phyloP scores from a whole-genome alignment of 2,888 invertebrate genomes.

The Coleophora flavipennella region DNA sequence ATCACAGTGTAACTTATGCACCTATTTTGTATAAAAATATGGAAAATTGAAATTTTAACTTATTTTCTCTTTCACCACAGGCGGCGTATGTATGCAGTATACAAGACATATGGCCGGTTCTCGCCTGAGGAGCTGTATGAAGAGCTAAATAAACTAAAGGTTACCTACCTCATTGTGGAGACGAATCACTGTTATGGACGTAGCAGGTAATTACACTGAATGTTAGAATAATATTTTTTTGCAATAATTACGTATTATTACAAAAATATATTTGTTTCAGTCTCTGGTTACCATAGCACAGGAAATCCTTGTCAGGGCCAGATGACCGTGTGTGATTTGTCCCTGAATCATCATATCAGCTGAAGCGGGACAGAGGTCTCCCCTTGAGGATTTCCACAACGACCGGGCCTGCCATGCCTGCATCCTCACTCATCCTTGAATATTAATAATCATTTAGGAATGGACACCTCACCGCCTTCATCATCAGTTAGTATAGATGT shows the following conservation, averaged over 20 bases:
- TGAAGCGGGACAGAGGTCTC: no score
- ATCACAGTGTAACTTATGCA: no score
- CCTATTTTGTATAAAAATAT: no score
- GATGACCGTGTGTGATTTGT: no score
- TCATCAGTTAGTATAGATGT: not conserved
- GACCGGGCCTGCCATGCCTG: no score
- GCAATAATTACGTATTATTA: not conserved
- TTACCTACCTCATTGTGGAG: slow-evolving; percentile 83
- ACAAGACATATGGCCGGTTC: slow-evolving; percentile 85
- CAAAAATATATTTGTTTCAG: not conserved
- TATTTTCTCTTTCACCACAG: slow-evolving; percentile 47
- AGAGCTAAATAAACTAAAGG: slow-evolving; percentile 76
- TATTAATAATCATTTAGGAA: not conserved
- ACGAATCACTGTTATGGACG: slow-evolving; percentile 77
- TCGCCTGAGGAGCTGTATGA: slow-evolving; percentile 78
- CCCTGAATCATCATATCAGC: no score
- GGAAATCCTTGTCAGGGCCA: no score
- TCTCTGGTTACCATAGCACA: no score
- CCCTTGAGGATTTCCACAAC: no score
- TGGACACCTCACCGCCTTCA: not conserved
- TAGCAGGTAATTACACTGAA: slow-evolving; percentile 60
- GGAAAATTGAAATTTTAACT: no score
- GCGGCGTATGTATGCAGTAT: slow-evolving; percentile 83
- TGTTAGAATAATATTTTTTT: not conserved
- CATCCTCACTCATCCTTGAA: not conserved